phyloP scores from a whole-genome alignment of 1,140 invertebrate genomes.

The Contarinia nasturtii region DNA sequence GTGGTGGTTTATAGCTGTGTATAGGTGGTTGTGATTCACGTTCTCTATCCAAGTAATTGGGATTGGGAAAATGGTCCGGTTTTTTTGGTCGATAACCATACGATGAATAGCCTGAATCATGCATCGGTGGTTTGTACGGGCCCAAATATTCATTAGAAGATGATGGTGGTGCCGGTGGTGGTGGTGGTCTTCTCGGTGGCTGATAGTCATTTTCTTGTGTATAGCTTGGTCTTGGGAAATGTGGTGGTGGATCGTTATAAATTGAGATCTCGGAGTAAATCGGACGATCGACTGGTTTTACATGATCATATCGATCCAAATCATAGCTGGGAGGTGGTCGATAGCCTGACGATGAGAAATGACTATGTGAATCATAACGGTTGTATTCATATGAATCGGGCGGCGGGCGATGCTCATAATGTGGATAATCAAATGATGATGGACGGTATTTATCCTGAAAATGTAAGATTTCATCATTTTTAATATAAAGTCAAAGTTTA shows the following conservation, averaged over 20 bases:
- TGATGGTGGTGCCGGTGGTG: neutral
- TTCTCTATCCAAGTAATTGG: slow-evolving; percentile 14
- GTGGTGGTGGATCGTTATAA: no score
- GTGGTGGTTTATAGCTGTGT: neutral
- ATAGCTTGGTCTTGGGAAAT: neutral
- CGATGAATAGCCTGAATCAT: neutral
- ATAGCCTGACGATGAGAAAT: slow-evolving; percentile 1
- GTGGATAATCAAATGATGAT: neutral
- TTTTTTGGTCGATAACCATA: neutral
- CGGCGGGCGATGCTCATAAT: neutral
- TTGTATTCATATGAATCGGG: neutral
- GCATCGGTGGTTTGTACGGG: neutral
- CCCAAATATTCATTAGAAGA: neutral
- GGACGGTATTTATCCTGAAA: neutral
- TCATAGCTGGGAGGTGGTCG: neutral
- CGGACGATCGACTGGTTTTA: neutral
- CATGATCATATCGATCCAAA: slow-evolving; percentile 1
- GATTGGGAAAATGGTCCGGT: no score
- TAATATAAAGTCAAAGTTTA: no score
- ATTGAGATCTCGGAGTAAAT: neutral
- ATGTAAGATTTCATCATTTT: no score
- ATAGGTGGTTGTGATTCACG: slow-evolving; percentile 8
- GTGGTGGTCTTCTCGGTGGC: neutral
- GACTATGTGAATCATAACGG: neutral
- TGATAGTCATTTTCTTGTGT: neutral